These are phyloP conservation scores for Hydrolagus colliei DNA, from an alignment of 2,797 vertebrate genomes.

Conservation along the genomic window DNA sequence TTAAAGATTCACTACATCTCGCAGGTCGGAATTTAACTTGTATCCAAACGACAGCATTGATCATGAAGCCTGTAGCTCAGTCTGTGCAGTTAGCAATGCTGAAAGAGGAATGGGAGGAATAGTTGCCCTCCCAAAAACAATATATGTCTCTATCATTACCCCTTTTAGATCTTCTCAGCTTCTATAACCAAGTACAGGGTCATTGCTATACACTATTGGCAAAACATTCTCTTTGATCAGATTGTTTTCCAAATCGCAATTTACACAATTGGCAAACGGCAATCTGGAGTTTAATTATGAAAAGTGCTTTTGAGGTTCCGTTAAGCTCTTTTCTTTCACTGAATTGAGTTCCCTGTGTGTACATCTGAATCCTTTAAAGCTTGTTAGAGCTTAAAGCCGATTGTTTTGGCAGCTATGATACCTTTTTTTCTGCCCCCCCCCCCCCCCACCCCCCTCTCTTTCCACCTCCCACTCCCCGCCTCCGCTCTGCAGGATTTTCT, in stretches of 20 bases:
- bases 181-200: not conserved
- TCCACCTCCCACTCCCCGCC: constrained; percentile 28
- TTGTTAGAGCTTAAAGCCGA: not conserved
- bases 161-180: not conserved
- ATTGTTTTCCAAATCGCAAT: not conserved
- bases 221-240: not conserved
- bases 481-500: constrained; percentile 69
- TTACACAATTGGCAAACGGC: not conserved
- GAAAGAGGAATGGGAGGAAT: not conserved
- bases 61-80: not conserved
- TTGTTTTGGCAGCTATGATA: not conserved
- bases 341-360: not conserved
- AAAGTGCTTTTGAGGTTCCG: not conserved
- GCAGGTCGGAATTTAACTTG: too few relatives aligned
- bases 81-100: not conserved
- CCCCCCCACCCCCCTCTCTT: not conserved
- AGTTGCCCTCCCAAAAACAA: not conserved
- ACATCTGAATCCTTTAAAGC: not conserved
- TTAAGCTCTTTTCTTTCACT: not conserved
- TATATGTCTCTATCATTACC: not conserved
- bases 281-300: not conserved
- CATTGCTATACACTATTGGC: not conserved
- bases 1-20: too few relatives aligned
- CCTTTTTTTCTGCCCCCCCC: not conserved
- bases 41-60: too few relatives aligned